Evolutionary conservation across 1,140 invertebrate genomes (phyloP).

Genomic region (Sycophila sp.): DNA sequence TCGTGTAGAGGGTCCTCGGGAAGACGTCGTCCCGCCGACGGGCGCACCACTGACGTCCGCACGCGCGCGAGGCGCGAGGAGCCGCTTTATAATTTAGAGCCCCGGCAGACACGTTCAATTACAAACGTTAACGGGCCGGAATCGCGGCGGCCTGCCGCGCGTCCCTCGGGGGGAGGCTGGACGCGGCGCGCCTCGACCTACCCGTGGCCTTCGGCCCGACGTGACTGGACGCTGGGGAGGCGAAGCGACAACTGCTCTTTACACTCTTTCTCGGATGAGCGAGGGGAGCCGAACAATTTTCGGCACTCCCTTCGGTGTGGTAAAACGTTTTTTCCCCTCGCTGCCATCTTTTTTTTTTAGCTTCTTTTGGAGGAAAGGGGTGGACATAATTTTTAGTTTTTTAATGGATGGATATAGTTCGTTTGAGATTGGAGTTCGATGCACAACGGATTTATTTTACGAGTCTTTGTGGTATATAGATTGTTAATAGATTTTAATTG

Average conservation of each 20-base stretch:
- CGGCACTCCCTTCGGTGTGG: no score
- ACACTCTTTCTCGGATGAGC: background rate
- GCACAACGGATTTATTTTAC: no score
- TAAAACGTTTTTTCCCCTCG: no score
- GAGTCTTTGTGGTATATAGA: no score
- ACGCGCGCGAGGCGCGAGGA: background rate
- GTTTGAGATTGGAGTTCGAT: no score
- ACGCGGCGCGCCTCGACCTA: background rate
- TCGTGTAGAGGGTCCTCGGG: background rate
- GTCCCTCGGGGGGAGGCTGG: background rate
- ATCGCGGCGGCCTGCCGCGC: no score
- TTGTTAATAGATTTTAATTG: no score
- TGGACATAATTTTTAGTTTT: no score
- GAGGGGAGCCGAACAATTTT: no score
- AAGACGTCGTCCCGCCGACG: background rate
- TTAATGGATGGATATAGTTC: no score
- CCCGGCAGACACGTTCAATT: conserved; percentile 18
- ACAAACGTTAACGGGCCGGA: conserved; percentile 20
- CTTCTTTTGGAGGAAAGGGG: no score
- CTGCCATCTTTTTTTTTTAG: no score
- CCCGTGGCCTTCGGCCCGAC: background rate
- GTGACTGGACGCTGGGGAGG: conserved; percentile 8
- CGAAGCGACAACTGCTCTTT: background rate
- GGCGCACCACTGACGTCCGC: background rate
- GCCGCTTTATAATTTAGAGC: conserved; percentile 15